These are phyloP conservation scores for Philereme vetulata DNA, from an alignment of 2,888 invertebrate genomes.

Conservation along the genomic window DNA sequence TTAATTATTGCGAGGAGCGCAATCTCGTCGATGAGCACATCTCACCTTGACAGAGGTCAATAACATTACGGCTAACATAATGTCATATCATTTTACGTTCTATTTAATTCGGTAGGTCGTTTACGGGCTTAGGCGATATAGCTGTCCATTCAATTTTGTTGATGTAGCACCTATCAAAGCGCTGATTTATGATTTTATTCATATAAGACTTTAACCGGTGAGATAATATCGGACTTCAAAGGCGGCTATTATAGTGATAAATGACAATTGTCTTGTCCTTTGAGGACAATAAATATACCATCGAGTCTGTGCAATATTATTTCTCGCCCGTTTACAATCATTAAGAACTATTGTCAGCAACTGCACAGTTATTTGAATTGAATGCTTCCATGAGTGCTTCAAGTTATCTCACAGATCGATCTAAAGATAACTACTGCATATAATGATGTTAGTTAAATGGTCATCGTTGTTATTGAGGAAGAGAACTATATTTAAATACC, in stretches of 20 bases:
- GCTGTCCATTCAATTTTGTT: constrained; percentile 48
- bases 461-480: constrained; percentile 29
- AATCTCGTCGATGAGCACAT: constrained; percentile 62
- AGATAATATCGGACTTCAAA: constrained; percentile 80
- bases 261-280: constrained; percentile 80
- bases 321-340: constrained; percentile 74
- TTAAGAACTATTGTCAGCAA: constrained; percentile 77
- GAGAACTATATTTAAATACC: constrained; percentile 1
- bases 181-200: constrained; percentile 63
- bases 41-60: constrained; percentile 68
- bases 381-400: constrained; percentile 69
- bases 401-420: constrained; percentile 70
- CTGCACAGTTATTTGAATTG: constrained; percentile 76
- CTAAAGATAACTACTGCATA: constrained; percentile 64
- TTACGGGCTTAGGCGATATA: constrained; percentile 41
- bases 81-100: constrained; percentile 35
- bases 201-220: constrained; percentile 58
- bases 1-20: constrained; percentile 56
- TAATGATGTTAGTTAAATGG: constrained; percentile 54
- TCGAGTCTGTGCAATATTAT: constrained; percentile 75
- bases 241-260: constrained; percentile 79
- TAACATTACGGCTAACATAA: constrained; percentile 53
- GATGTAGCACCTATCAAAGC: constrained; percentile 53
- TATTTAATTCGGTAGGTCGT: constrained; percentile 27
- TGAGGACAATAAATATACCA: constrained; percentile 74